Base-by-base conservation (phyloP, 2,113 vertebrate species). In the Syrrhaptes paradoxus region DNA sequence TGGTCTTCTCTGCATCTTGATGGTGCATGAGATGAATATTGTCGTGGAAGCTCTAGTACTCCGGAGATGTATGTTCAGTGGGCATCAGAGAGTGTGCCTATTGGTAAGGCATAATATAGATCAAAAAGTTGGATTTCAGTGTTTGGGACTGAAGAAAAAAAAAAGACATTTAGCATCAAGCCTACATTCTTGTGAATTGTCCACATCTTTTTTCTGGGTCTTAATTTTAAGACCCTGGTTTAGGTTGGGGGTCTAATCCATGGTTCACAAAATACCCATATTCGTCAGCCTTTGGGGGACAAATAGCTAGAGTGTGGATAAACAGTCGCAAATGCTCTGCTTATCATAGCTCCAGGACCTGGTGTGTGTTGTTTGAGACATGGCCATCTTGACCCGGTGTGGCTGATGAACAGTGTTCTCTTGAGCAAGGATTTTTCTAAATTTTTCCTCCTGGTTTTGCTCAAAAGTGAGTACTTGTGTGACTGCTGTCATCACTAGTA, bases 401-500 rank as follows among this genome's bases (percentile, higher is more conserved):
- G 43, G 52, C 13, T 25, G 17, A 17, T 65, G 49, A 85, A 45
- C 41, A 16, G 10, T 16, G 15, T 3, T 68, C 28, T 31, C 36
- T 72, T 58, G 25, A 14, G 8, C 32, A 41, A 22, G 25, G 34
- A 5, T 19, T 87, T 68, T 15, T 61, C 25, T 72, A 2, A 8
- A 2, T 74, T 77, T 55, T 80, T 18, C 10, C 28, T 74, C 6
- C 17, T 54, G 63, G 24, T 51, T 74, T 18, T 32, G 3, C 36
- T 46, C 51, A 11, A 61, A 66, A 80, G 13, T 0, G 0, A 59
- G 14, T 43, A 7, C 9, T 58, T 41, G 14, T 9, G 25, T 62
- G 75, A 13, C 11, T 80, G 85, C 87, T 91, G 52, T 73, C 41
- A 41, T 41, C 41, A 41, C 41, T 41, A 41, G 41, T 41, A 41